A percentile compares a stretch with the other conserved stretches of the same genome.
phyloP scores from a whole-genome alignment of 2,113 vertebrate species.

The Drymodes brunneopygia region DNA sequence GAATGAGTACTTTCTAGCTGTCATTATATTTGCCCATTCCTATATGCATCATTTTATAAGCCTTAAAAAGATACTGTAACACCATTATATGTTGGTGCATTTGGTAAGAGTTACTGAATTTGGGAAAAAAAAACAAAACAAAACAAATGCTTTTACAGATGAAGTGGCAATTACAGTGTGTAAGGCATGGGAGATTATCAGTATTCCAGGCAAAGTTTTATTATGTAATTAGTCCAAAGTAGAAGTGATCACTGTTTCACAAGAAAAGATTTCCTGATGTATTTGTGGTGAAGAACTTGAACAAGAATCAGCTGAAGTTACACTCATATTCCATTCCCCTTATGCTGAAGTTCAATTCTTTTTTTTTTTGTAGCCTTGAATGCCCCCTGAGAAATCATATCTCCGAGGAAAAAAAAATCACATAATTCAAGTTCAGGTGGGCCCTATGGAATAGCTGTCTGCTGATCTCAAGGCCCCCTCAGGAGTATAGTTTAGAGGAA shows the following conservation, averaged over 20 bases:
- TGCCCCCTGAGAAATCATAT: rapidly evolving
- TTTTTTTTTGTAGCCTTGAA: background rate
- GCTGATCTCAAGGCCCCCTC: background rate
- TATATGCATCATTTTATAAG: background rate
- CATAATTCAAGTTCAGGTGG: background rate
- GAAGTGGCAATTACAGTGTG: background rate
- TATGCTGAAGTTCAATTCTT: background rate
- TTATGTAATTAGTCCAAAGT: background rate
- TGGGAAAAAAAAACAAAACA: background rate
- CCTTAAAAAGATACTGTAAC: background rate
- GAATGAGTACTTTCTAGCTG: background rate
- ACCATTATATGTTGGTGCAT: background rate
- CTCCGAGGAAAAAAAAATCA: background rate
- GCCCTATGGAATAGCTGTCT: background rate
- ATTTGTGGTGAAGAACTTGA: background rate
- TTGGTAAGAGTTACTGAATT: background rate
- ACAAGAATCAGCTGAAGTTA: background rate
- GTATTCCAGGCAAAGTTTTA: background rate
- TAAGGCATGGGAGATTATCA: background rate
- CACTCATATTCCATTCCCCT: rapidly evolving
- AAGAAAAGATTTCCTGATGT: background rate
- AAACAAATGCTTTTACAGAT: background rate
- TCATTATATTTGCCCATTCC: background rate
- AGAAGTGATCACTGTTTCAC: background rate
- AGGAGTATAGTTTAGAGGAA: background rate